Conservation (phyloP, 64 coral and sea anemone genomes). For the Stichodactyla mertensii region DNA sequence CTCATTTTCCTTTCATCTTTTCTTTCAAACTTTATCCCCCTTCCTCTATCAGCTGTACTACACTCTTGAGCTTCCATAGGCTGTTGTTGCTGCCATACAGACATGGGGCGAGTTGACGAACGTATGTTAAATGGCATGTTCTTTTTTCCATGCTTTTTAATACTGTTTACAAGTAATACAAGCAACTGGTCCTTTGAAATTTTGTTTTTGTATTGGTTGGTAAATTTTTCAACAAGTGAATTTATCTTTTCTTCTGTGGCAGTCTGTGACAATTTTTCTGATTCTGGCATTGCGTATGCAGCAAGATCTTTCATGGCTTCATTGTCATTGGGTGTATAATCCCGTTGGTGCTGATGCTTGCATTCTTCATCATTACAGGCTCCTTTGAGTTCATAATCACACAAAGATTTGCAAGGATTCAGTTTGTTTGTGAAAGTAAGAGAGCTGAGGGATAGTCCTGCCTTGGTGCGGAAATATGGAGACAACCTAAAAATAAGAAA, state of each 20-base stretch:
- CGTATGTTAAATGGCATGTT: slow-evolving; percentile 44
- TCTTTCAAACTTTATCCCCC: slow-evolving; percentile 33
- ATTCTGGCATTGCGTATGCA: slow-evolving; percentile 4
- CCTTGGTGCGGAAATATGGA: slow-evolving; percentile 73
- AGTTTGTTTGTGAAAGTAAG: slow-evolving; percentile 60
- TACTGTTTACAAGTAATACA: slow-evolving; percentile 64
- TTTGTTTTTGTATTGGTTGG: slow-evolving; percentile 59
- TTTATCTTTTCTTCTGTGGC: slow-evolving; percentile 3
- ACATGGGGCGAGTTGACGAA: slow-evolving; percentile 13
- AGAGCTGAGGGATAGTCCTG: slow-evolving; percentile 60
- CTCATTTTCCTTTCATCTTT: slow-evolving; percentile 27
- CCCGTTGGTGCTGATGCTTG: slow-evolving; percentile 43
- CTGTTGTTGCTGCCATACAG: slow-evolving; percentile 20
- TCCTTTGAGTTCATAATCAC: slow-evolving; percentile 76
- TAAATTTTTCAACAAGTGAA: not conserved
- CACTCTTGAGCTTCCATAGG: slow-evolving; percentile 6
- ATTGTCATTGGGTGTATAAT: slow-evolving; percentile 33
- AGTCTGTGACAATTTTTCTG: not conserved
- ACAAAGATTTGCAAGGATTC: slow-evolving; percentile 29
- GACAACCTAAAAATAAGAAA: slow-evolving; percentile 43
- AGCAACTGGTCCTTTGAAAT: slow-evolving; percentile 71
- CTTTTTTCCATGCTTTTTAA: slow-evolving; percentile 42
- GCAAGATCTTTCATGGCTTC: slow-evolving; percentile 61
- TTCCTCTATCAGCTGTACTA: slow-evolving; percentile 38
- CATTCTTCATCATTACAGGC: slow-evolving; percentile 88